phyloP scores from a whole-genome alignment of 64 coral and sea anemone species.

The Acropora tenuis region DNA sequence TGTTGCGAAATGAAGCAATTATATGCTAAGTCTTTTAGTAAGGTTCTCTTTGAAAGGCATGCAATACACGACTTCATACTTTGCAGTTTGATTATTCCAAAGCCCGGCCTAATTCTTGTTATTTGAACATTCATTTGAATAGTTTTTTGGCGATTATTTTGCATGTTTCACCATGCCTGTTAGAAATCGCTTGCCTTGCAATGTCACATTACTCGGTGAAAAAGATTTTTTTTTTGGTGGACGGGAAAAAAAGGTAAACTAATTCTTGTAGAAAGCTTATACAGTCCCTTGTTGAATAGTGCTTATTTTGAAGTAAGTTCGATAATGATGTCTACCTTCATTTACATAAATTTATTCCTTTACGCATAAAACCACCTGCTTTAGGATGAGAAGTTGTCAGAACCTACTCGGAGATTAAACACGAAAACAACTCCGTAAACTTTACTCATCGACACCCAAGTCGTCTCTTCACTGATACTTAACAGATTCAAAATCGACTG shows the following conservation, averaged over 20 bases:
- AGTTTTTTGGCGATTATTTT: not conserved
- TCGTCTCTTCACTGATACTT: not conserved
- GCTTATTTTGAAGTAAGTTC: constrained; percentile 29
- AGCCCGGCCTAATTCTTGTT: not conserved
- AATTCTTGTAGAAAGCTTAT: not conserved
- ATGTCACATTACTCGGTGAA: not conserved
- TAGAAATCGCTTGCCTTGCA: not conserved
- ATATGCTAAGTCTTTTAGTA: not conserved
- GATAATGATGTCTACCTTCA: constrained; percentile 36
- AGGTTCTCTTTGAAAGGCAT: not conserved
- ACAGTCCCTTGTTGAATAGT: not conserved
- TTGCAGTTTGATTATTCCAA: not conserved
- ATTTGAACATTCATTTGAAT: not conserved
- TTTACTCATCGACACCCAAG: not conserved
- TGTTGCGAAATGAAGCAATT: not conserved
- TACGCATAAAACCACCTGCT: constrained; percentile 25
- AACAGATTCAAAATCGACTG: not conserved
- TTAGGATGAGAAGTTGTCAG: constrained; percentile 20
- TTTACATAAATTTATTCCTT: constrained; percentile 55
- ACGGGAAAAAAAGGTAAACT: constrained; percentile 4
- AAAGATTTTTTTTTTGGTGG: not conserved
- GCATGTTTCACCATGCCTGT: not conserved
- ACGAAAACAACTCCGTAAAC: constrained; percentile 31
- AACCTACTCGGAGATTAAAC: constrained; percentile 24
- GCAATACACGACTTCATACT: not conserved